Base-by-base conservation (phyloP, 2,113 vertebrate species). In the Girardinichthys multiradiatus region DNA sequence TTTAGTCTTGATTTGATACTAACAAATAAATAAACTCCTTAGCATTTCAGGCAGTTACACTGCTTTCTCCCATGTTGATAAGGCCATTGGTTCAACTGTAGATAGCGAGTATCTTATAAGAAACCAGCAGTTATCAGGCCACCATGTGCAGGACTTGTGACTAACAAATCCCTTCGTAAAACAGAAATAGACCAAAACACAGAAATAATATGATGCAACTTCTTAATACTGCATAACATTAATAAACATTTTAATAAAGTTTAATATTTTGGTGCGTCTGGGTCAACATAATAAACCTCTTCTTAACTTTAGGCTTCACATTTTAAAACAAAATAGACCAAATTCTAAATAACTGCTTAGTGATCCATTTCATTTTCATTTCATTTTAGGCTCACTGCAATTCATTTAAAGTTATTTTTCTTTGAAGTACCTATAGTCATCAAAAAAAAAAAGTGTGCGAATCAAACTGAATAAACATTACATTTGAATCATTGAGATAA, bases 41-140 rank as follows among this genome's bases (percentile, higher is more conserved):
- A 33, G 31, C 31, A 33, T 33, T 4, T 33, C 6, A 33, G 31
- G 31, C 6, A 33, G 6, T 3, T 33, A 6, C 48, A 80, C 79
- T 83, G 87, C 80, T 86, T 90, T 88, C 85, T 89, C 76, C 82
- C 77, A 63, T 73, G 27, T 67, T 85, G 78, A 76, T 82, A 15
- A 86, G 26, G 74, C 33, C 81, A 79, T 75, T 68, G 71, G 58
- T 69, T 66, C 77, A 68, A 85, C 30, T 54, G 45, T 68, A 68
- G 35, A 57, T 59, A 61, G 26, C 59, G 68, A 82, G 73, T 80
- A 67, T 57, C 64, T 19, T 28, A 67, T 45, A 62, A 80, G 58
- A 84, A 77, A 60, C 59, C 82, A 81, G 75, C 63, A 72, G 70
- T 68, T 63, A 80, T 77, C 61, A 79, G 75, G 80, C 63, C 77